phyloP scores from a whole-genome alignment of 1,140 invertebrate genomes.

The Trissolcus basalis region DNA sequence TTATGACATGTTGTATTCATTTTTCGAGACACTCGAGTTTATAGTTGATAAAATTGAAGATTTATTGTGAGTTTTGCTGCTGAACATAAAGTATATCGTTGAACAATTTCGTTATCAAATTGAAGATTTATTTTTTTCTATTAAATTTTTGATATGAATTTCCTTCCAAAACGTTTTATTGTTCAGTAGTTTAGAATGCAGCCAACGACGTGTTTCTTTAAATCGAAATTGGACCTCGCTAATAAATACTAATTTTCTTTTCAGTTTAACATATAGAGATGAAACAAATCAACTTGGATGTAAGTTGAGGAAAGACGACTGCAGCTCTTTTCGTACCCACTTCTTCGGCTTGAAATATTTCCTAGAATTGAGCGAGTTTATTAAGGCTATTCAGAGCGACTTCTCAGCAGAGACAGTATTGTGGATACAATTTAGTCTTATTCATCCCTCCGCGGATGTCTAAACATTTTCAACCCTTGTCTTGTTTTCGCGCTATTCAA shows the following conservation, averaged over 20 bases:
- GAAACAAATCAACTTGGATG: constrained; percentile 40
- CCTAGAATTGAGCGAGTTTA: constrained; percentile 75
- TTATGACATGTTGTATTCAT: too few species aligned
- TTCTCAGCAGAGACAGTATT: constrained; percentile 74
- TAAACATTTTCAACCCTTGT: constrained; percentile 75
- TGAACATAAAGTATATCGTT: too few species aligned
- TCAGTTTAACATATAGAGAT: constrained; percentile 20
- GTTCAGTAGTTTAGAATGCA: too few species aligned
- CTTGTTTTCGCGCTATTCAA: constrained; percentile 50
- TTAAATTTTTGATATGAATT: too few species aligned
- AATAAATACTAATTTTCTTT: constrained; percentile 14
- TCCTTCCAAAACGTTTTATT: too few species aligned
- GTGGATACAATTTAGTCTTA: constrained; percentile 77
- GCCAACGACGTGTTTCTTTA: background rate
- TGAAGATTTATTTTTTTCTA: too few species aligned
- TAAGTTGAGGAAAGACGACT: constrained; percentile 61
- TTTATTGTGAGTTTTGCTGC: too few species aligned
- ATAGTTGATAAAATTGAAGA: too few species aligned
- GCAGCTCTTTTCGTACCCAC: constrained; percentile 52
- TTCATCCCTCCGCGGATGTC: constrained; percentile 74
- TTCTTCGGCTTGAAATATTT: constrained; percentile 73
- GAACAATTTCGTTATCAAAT: too few species aligned
- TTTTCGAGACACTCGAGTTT: too few species aligned
- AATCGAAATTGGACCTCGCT: background rate
- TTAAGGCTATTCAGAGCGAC: constrained; percentile 75